Evolutionary conservation across 2,797 vertebrate genomes (phyloP).

Genomic region (Lutra lutra): DNA sequence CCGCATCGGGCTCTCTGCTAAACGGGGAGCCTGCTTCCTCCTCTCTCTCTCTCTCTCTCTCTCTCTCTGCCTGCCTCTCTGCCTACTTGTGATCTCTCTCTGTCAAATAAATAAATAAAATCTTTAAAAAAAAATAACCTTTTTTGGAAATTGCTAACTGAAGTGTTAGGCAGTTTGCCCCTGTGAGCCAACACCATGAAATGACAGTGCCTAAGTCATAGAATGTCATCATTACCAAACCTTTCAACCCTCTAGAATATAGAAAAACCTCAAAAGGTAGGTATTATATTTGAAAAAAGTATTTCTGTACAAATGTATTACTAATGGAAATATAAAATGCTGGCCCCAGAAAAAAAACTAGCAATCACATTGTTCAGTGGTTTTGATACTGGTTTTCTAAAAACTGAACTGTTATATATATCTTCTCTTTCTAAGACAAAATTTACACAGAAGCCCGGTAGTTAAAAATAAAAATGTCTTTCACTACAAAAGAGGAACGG

Average conservation of each 20-base stretch:
- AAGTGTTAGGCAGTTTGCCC: not conserved
- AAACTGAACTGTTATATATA: not conserved
- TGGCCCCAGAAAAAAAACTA: not conserved
- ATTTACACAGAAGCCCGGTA: not conserved
- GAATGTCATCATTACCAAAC: not conserved
- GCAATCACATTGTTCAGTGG: not conserved
- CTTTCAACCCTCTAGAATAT: not conserved
- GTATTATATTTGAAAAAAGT: not conserved
- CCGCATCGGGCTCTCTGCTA: too few relatives aligned
- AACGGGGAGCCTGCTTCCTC: too few relatives aligned
- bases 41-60: too few relatives aligned
- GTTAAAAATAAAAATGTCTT: not conserved
- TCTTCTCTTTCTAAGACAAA: not conserved
- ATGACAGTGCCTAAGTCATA: not conserved
- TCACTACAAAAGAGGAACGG: not conserved
- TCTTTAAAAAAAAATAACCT: not conserved
- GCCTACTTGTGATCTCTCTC: too few relatives aligned
- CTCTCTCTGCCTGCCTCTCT: too few relatives aligned
- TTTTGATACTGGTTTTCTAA: not conserved
- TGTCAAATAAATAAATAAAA: too few relatives aligned
- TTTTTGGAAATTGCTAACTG: not conserved
- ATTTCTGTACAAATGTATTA: not conserved
- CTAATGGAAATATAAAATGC: not conserved
- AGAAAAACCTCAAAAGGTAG: not conserved
- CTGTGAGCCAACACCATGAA: not conserved